Percentiles rank a stretch among this genome's conserved stretches.
Evolutionary conservation across 2,888 invertebrate species (phyloP).

Genomic region (Drosophila limbata): DNA sequence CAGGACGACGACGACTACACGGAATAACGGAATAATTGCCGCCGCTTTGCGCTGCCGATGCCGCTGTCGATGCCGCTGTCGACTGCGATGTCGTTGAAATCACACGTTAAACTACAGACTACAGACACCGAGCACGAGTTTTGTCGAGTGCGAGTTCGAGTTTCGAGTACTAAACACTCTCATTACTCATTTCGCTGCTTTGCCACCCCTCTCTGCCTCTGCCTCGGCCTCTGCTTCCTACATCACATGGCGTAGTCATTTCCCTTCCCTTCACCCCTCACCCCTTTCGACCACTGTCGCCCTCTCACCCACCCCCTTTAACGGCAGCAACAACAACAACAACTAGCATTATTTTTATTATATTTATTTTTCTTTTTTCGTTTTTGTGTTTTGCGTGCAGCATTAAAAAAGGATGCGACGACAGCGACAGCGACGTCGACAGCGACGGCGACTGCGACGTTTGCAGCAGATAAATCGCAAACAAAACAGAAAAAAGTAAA

Average conservation of each 20-base stretch:
- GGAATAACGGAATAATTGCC: slow-evolving; percentile 11
- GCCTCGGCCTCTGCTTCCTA: neutral
- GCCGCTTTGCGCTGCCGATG: neutral
- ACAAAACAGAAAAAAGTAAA: slow-evolving; percentile 69
- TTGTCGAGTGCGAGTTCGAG: neutral
- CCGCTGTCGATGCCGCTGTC: neutral
- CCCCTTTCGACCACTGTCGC: slow-evolving; percentile 4
- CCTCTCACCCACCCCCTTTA: slow-evolving; percentile 35
- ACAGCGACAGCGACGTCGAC: slow-evolving; percentile 60
- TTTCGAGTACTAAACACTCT: slow-evolving; percentile 64
- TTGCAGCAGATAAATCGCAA: slow-evolving; percentile 67
- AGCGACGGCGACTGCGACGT: slow-evolving; percentile 25
- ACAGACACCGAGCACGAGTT: neutral
- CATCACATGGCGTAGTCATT: neutral
- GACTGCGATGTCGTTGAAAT: slow-evolving; percentile 55
- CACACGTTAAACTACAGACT: slow-evolving; percentile 70
- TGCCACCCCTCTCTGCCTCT: neutral
- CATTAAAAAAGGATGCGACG: slow-evolving; percentile 75
- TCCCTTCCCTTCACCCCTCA: slow-evolving; percentile 1
- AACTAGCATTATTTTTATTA: slow-evolving; percentile 56
- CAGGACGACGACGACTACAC: neutral
- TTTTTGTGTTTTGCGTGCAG: slow-evolving; percentile 60
- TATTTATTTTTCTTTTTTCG: neutral
- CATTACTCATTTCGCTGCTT: slow-evolving; percentile 66
- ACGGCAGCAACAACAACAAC: slow-evolving; percentile 30